These are phyloP conservation scores for Fissipunctia ypsillon DNA, from an alignment of 2,888 invertebrate genomes.

Conservation along the genomic window DNA sequence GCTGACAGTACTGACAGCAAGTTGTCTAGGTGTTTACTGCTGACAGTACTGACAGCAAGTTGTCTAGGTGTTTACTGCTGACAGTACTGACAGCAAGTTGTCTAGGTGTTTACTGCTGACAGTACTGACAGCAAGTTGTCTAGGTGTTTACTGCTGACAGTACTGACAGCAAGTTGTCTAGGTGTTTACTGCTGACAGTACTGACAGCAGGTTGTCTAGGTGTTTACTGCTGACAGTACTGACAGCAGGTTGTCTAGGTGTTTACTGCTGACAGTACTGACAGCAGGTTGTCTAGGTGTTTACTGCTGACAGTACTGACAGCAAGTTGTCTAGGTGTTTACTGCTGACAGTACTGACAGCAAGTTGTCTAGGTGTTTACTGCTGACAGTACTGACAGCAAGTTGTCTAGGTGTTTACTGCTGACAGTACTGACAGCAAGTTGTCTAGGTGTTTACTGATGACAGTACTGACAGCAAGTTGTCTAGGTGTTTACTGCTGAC, in stretches of 20 bases:
- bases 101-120: not conserved
- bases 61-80: not conserved
- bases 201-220: not conserved
- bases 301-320: too few relatives aligned
- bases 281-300: not conserved
- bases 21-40: not conserved
- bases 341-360: too few relatives aligned
- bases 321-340: not conserved
- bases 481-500: not conserved
- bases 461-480: too few relatives aligned
- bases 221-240: not conserved
- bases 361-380: not conserved
- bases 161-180: not conserved
- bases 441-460: not conserved
- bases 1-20: too few relatives aligned
- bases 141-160: not conserved
- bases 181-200: not conserved
- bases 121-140: too few relatives aligned
- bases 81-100: too few relatives aligned
- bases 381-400: too few relatives aligned
- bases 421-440: too few relatives aligned
- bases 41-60: too few relatives aligned
- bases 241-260: not conserved
- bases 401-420: not conserved
- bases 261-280: too few relatives aligned